phyloP scores from a whole-genome alignment of 2,113 vertebrate genomes.

The Eudyptes chrysolophus region DNA sequence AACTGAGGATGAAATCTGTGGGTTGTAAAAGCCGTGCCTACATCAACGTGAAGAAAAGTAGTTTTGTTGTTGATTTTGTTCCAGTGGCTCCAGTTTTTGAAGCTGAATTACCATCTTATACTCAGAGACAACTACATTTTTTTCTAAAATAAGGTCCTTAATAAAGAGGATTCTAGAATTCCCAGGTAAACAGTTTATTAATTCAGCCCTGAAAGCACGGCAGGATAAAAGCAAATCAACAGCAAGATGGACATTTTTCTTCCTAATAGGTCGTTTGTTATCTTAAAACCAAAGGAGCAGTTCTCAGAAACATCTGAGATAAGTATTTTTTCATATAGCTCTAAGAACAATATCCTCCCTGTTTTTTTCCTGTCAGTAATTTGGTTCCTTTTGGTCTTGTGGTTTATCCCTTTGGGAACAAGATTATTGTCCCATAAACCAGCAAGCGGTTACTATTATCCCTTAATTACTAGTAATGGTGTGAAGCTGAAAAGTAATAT shows the following conservation, averaged over 20 bases:
- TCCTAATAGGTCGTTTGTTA: not conserved
- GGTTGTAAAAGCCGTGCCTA: conserved; percentile 19
- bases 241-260: not conserved
- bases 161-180: not conserved
- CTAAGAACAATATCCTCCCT: not conserved
- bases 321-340: not conserved
- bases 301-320: not conserved
- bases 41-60: not conserved
- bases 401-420: not conserved
- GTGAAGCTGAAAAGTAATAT: conserved; percentile 46
- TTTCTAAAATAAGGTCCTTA: not conserved
- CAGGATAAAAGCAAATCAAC: not conserved
- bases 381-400: not conserved
- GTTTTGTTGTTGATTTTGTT: conserved; percentile 7
- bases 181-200: conserved; percentile 19
- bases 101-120: not conserved
- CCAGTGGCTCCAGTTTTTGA: not conserved
- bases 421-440: conserved; percentile 20
- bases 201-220: not conserved
- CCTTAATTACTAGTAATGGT: conserved; percentile 35
- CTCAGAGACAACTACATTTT: not conserved
- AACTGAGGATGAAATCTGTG: conserved; percentile 26
- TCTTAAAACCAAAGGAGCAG: not conserved
- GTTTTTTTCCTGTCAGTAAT: not conserved
- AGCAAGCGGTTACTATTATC: conserved; percentile 3